Conservation (phyloP, 2,113 vertebrate species). For the Calonectris borealis region DNA sequence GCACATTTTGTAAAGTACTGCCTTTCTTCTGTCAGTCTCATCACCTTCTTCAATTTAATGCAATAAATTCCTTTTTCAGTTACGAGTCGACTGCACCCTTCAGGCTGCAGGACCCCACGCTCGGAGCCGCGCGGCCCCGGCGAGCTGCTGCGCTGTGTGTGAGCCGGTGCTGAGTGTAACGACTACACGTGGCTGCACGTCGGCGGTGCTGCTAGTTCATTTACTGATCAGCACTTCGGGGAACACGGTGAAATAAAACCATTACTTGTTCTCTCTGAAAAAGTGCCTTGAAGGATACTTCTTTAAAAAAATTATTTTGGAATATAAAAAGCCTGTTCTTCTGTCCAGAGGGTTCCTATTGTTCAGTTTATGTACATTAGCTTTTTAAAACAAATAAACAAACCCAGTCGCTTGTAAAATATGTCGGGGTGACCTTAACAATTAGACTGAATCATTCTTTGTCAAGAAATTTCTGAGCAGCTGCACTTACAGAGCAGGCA, state of each 20-base stretch:
- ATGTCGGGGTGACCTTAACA: conserved; percentile 2
- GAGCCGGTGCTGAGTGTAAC: neutral
- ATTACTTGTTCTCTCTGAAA: rapidly evolving
- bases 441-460: neutral
- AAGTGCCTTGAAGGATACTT: neutral
- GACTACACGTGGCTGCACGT: rapidly evolving
- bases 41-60: neutral
- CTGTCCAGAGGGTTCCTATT: neutral
- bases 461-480: neutral
- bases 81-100: rapidly evolving
- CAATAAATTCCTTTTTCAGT: neutral
- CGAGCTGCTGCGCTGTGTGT: neutral
- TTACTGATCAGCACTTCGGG: neutral
- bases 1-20: neutral
- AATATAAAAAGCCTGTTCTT: neutral
- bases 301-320: neutral
- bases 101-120: neutral
- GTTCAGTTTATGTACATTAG: neutral
- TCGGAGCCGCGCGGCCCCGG: neutral
- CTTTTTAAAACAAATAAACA: neutral
- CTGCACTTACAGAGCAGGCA: rapidly evolving
- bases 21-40: neutral
- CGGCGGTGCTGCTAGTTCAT: rapidly evolving
- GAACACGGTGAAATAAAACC: no score
- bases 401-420: neutral